Evolutionary conservation across 2,888 invertebrate species (phyloP), one percentile per base, ranked within the genome.

Genomic region (Pogonocherus hispidulus): DNA sequence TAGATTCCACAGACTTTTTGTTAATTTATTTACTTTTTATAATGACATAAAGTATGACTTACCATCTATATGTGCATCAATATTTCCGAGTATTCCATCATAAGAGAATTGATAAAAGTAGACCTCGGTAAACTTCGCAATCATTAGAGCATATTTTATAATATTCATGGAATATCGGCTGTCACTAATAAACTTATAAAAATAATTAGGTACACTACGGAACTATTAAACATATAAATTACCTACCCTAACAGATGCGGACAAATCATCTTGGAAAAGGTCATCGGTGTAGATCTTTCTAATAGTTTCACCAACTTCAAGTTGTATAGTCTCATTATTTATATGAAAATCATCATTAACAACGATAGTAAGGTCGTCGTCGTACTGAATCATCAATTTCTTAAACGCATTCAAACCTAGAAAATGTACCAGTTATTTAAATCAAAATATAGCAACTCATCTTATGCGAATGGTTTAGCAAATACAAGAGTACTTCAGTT

Each of bases 21-120:
- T n/a, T n/a, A n/a, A n/a, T n/a, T n/a, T n/a, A n/a, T n/a, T n/a
- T n/a, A n/a, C n/a, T n/a, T n/a, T n/a, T n/a, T n/a, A 6, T 8
- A 2, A 32, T 32, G 2, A 6, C 11, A 6, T 32, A 32, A 32
- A n/a, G 11, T 41, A 3, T 14, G 5, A 22, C 67, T 49, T 51
- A 67, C 67, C 67, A 16, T 55, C 49, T 8, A 67, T 20, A 41
- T 63, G 18, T 11, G 20, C 14, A 32, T 56, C 19, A 11, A 56
- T 37, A n/a, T 63, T 62, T 5, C 67, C 67, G 41, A 67, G 11
- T 11, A 23, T 14, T 9, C 67, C 67, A n/a, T 51, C 44, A 23
- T 67, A 56, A 0, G 67, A 67, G 41, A 67, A 67, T 23, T 67
- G 67, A 20, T 67, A 67, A 23, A 67, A 67, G 9, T 63, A 67